Conservation (phyloP, 1,140 invertebrate species). For the Nebria ingens region DNA sequence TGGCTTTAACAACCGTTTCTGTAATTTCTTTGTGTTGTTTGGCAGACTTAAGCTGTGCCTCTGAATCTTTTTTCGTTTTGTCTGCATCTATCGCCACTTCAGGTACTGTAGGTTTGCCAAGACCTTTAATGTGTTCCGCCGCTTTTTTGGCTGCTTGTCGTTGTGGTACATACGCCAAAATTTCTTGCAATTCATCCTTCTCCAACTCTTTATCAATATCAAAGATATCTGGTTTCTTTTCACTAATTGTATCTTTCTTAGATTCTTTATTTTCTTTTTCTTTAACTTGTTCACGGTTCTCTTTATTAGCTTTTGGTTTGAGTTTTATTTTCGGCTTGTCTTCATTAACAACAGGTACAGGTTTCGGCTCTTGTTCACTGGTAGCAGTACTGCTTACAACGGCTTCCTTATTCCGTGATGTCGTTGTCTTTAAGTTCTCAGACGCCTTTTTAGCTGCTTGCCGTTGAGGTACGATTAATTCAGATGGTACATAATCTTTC, state of each 20-base stretch:
- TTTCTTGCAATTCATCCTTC: conserved; percentile 48
- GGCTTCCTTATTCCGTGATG: conserved; percentile 23
- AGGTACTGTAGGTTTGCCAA: conserved; percentile 44
- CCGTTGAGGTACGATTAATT: conserved; percentile 80
- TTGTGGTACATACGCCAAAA: conserved; percentile 77
- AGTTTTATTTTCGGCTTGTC: conserved; percentile 23
- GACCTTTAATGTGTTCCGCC: conserved; percentile 75
- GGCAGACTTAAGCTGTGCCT: conserved; percentile 21
- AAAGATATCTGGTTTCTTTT: conserved; percentile 40
- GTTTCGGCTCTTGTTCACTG: conserved; percentile 23
- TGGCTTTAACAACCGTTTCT: conserved; percentile 19
- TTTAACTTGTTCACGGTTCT: conserved; percentile 18
- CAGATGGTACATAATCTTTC: conserved; percentile 48
- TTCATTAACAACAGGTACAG: conserved; percentile 29
- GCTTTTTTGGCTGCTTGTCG: conserved; percentile 84
- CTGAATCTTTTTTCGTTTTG: conserved; percentile 38
- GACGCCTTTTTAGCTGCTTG: conserved; percentile 85
- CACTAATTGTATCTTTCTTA: conserved; percentile 19
- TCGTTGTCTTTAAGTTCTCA: conserved; percentile 66
- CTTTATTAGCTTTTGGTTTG: conserved; percentile 34
- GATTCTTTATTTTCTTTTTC: conserved; percentile 20
- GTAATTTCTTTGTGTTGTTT: conserved; percentile 27
- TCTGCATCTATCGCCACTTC: conserved; percentile 14
- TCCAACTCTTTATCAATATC: conserved; percentile 52
- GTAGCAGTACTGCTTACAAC: not conserved